Conservation (phyloP, 2,797 vertebrate species). For the Coluber constrictor region DNA sequence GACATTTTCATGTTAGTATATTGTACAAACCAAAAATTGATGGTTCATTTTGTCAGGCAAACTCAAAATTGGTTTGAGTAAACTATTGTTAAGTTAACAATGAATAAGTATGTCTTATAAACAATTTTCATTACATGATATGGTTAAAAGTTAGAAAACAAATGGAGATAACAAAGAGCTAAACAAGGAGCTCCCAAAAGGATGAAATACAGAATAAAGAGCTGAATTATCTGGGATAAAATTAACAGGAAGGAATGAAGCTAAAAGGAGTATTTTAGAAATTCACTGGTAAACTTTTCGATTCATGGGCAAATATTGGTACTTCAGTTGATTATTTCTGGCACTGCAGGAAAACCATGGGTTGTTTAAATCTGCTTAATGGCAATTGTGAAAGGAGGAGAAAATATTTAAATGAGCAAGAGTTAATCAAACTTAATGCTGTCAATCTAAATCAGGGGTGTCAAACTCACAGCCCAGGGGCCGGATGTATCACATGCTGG, state of each 20-base stretch:
- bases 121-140: not conserved
- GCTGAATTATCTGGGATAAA: not conserved
- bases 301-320: not conserved
- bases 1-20: not conserved
- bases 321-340: not conserved
- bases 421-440: not conserved
- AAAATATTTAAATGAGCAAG: not conserved
- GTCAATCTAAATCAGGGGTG: not conserved
- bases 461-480: too few relatives aligned
- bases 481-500: rapidly evolving
- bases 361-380: not conserved
- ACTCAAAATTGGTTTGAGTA: not conserved
- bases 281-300: not conserved
- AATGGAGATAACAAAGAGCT: not conserved
- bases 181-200: not conserved
- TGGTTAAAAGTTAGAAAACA: not conserved
- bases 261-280: not conserved
- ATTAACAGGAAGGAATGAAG: not conserved
- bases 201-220: not conserved
- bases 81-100: not conserved
- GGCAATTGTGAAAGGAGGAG: not conserved
- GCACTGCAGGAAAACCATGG: not conserved
- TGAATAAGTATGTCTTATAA: not conserved
- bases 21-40: not conserved
- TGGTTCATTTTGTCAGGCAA: not conserved